Evolutionary conservation across 1,140 invertebrate genomes (phyloP).

Genomic region (Atta texana): DNA sequence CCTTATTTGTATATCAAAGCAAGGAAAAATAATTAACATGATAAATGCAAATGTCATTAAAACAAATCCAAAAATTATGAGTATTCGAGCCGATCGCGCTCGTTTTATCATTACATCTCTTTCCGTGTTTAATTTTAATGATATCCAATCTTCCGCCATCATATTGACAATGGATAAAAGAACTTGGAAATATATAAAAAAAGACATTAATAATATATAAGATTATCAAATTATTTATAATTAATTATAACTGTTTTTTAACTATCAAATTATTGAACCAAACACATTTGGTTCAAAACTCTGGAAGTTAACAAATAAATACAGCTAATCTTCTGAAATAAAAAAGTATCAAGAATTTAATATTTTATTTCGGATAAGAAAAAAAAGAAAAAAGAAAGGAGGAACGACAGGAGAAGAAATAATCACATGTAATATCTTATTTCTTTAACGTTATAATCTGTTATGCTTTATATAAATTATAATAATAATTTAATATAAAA

Average conservation of each 20-base stretch:
- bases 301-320: too few relatives aligned
- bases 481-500: background rate
- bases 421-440: background rate
- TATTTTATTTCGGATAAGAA: background rate
- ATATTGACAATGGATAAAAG: conserved; percentile 18
- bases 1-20: conserved; percentile 5
- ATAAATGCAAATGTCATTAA: background rate
- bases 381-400: background rate
- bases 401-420: background rate
- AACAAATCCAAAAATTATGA: background rate
- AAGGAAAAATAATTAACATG: background rate
- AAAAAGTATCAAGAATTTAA: background rate
- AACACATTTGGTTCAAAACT: background rate
- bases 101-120: conserved; percentile 28
- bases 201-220: background rate
- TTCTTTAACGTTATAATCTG: background rate
- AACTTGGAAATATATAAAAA: conserved; percentile 9
- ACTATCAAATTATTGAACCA: background rate
- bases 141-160: conserved; percentile 60
- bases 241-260: conserved; percentile 5
- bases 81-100: background rate
- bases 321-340: background rate
- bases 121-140: conserved; percentile 13
- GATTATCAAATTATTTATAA: conserved; percentile 9
- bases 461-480: background rate